phyloP scores from a whole-genome alignment of 2,888 invertebrate species.

The Julus scandinavius region DNA sequence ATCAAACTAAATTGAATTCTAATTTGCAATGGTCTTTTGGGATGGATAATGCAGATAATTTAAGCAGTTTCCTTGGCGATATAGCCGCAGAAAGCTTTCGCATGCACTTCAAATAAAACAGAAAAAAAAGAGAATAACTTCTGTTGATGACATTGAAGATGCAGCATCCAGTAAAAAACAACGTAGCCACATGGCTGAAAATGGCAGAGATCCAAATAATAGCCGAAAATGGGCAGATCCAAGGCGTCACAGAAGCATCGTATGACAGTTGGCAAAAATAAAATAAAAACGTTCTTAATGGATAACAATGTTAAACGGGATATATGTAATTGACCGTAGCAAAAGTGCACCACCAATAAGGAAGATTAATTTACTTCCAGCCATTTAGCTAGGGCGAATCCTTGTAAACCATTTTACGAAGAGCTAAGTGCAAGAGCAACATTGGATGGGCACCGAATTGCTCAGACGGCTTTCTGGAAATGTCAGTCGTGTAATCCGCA shows the following conservation, averaged over 20 bases:
- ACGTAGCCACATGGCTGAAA: neutral
- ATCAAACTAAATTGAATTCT: too few species aligned
- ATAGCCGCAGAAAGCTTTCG: neutral
- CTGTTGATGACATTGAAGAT: neutral
- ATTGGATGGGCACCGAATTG: neutral
- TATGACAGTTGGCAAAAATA: neutral
- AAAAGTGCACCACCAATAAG: slow-evolving; percentile 5
- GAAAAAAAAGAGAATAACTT: neutral
- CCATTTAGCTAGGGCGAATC: neutral
- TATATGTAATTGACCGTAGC: neutral
- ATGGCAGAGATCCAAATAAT: neutral
- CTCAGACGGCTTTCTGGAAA: neutral
- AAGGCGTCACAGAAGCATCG: neutral
- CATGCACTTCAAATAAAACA: neutral
- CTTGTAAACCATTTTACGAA: neutral
- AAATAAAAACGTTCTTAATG: neutral
- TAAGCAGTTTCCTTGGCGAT: neutral
- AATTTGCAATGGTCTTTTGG: too few species aligned
- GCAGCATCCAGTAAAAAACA: neutral
- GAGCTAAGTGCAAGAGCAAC: neutral
- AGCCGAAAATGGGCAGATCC: neutral
- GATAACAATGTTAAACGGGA: neutral
- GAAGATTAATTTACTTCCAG: neutral
- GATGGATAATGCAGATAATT: neutral
- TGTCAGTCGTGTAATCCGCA: neutral